Conservation (phyloP, 2,888 invertebrate genomes). For the Dryadula phaetusa region DNA sequence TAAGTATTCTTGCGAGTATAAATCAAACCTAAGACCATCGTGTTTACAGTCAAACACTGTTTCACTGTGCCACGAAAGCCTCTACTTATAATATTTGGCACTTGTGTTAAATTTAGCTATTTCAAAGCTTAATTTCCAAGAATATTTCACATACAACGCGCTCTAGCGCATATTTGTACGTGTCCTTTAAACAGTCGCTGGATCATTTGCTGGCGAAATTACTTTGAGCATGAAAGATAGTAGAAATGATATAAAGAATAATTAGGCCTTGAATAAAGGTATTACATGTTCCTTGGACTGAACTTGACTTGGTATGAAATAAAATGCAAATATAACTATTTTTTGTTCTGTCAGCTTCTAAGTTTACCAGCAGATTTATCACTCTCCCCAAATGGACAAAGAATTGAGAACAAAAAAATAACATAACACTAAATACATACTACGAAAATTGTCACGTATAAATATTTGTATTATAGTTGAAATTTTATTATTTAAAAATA, state of each 20-base stretch:
- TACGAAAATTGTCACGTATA: too few species aligned
- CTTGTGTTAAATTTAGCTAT: background rate
- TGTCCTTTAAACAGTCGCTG: constrained; percentile 29
- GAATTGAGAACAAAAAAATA: background rate
- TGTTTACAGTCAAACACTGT: background rate
- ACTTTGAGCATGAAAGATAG: background rate
- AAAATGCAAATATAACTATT: too few species aligned
- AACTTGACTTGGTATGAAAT: too few species aligned
- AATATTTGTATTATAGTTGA: too few species aligned
- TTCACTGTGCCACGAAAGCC: background rate
- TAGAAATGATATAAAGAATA: constrained; percentile 1
- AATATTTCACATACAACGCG: constrained; percentile 17
- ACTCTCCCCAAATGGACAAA: background rate
- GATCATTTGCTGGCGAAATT: constrained; percentile 29
- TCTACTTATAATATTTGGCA: background rate
- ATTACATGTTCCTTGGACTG: too few species aligned
- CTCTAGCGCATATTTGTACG: constrained; percentile 19
- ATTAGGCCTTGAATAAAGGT: background rate
- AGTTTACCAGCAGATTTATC: too few species aligned
- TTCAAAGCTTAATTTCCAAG: constrained; percentile 7
- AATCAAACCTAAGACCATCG: background rate
- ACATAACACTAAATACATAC: background rate
- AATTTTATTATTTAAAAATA: too few species aligned
- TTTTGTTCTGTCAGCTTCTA: too few species aligned
- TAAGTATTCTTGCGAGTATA: background rate